phyloP scores from a whole-genome alignment of 2,113 vertebrate species.

The Saguinus imperator region DNA sequence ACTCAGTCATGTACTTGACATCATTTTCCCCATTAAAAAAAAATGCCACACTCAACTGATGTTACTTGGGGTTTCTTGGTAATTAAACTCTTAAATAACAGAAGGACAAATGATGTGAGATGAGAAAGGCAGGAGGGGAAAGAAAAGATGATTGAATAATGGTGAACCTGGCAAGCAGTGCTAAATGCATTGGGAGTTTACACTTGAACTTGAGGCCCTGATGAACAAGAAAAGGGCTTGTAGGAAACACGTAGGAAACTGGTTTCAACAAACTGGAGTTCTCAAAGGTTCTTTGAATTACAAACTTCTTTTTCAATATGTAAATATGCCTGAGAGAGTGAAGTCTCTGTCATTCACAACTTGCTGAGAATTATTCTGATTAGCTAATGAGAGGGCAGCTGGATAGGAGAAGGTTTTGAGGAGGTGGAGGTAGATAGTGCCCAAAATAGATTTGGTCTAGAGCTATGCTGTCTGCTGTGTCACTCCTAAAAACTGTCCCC shows the following conservation, averaged over 20 bases:
- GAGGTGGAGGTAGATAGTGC: neutral
- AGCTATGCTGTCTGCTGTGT: neutral
- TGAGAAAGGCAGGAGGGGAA: neutral
- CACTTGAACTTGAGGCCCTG: neutral
- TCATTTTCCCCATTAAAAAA: neutral
- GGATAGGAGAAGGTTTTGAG: neutral
- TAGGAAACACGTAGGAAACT: neutral
- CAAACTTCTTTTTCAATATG: conserved; percentile 5
- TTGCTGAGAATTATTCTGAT: neutral
- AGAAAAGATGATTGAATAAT: neutral
- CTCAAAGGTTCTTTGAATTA: neutral
- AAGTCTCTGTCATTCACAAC: neutral
- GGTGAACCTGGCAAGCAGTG: neutral
- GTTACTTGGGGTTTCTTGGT: neutral
- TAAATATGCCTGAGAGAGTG: neutral
- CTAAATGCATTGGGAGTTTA: neutral
- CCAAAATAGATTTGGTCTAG: neutral
- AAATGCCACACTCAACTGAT: neutral
- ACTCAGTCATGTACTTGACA: neutral
- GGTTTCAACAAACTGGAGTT: neutral
- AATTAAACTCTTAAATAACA: neutral
- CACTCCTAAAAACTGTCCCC: neutral
- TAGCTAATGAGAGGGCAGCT: neutral
- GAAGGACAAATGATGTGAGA: neutral
- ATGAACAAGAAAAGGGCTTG: neutral